These are phyloP conservation scores for Antechinus stuartii DNA, from an alignment of 2,113 vertebrate genomes.

Conservation along the genomic window DNA sequence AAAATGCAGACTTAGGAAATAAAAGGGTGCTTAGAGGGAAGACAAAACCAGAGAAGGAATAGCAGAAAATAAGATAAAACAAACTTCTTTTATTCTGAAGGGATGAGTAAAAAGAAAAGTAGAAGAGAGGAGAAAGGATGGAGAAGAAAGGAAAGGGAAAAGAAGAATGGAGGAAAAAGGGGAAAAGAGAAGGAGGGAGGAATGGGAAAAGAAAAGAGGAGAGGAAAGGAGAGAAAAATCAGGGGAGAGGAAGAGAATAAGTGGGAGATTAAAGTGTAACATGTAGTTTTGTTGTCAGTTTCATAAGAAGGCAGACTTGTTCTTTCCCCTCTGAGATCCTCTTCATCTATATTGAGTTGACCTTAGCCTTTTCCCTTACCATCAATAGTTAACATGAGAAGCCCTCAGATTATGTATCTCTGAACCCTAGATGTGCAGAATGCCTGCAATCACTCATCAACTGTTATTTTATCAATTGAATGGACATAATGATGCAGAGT, in stretches of 20 bases:
- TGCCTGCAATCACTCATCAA: constrained; percentile 76
- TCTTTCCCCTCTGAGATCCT: not conserved
- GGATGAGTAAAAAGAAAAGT: no score
- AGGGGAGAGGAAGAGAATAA: not conserved
- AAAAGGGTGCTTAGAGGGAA: no score
- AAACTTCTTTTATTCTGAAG: no score
- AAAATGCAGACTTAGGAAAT: no score
- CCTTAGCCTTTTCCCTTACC: not conserved
- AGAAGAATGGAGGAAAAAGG: no score
- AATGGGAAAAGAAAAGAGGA: no score
- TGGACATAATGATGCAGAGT: constrained; percentile 70
- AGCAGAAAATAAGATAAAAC: no score
- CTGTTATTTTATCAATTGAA: constrained; percentile 88
- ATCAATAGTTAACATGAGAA: constrained; percentile 48
- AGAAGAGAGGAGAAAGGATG: not conserved
- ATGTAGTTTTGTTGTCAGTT: not conserved
- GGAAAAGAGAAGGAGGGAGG: no score
- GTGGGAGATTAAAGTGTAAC: not conserved
- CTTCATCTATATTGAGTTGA: not conserved
- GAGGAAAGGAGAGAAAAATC: not conserved
- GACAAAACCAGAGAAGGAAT: no score
- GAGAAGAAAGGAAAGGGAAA: no score
- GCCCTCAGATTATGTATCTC: constrained; percentile 53
- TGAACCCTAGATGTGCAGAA: constrained; percentile 68
- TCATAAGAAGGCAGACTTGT: not conserved